A percentile compares a stretch with the other conserved stretches of the same genome.
Conservation (phyloP, 2,888 invertebrate genomes). For the Fragum sueziense region DNA sequence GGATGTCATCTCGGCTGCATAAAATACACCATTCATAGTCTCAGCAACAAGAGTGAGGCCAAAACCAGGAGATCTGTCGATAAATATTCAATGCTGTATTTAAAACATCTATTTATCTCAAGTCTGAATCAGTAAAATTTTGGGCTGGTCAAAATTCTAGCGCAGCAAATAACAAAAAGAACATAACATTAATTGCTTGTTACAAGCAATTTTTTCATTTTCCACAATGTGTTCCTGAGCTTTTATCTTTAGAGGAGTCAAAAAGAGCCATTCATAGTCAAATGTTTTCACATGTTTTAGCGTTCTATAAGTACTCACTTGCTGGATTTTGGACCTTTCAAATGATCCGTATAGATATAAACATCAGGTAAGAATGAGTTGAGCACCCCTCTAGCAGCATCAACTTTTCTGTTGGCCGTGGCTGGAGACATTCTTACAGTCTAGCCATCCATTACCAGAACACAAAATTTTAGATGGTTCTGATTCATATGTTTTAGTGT, state of each 20-base stretch:
- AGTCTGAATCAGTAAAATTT: too few relatives aligned
- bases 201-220: too few relatives aligned
- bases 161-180: too few relatives aligned
- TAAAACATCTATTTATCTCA: too few relatives aligned
- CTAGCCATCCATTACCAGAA: conserved; percentile 72
- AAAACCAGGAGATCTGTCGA: conserved; percentile 87
- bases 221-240: too few relatives aligned
- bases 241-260: too few relatives aligned
- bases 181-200: too few relatives aligned
- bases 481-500: too few relatives aligned
- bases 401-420: conserved; percentile 95
- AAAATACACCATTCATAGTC: conserved; percentile 89
- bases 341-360: conserved; percentile 96
- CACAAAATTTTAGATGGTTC: background rate
- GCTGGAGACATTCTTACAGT: conserved; percentile 96
- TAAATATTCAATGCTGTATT: conserved; percentile 11
- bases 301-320: conserved; percentile 84
- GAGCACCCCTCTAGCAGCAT: conserved; percentile 94
- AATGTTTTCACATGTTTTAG: too few relatives aligned
- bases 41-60: conserved; percentile 95
- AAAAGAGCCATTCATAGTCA: too few relatives aligned
- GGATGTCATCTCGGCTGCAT: conserved; percentile 83
- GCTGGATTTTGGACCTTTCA: conserved; percentile 93
- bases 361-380: conserved; percentile 96
- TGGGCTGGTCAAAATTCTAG: too few relatives aligned